Percentiles rank a stretch among this genome's conserved stretches.
Conservation (phyloP, 2,888 invertebrate species). For the Lottia gigantea region DNA sequence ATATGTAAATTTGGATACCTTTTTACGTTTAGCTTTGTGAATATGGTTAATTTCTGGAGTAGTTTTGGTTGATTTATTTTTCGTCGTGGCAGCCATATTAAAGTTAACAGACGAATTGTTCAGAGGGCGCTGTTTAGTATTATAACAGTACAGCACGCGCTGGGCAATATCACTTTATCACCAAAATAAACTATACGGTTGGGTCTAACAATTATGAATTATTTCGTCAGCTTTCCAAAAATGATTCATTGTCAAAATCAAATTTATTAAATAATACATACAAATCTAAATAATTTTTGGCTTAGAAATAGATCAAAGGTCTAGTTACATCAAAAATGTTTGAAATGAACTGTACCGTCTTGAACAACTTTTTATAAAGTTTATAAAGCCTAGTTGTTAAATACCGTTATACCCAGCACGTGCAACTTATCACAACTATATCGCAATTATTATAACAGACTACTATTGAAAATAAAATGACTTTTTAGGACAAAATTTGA, state of each 20-base stretch:
- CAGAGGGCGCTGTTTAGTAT: slow-evolving; percentile 16
- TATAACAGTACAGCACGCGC: slow-evolving; percentile 8
- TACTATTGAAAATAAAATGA: too few relatives aligned
- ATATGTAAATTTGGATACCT: not conserved
- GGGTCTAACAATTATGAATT: too few relatives aligned
- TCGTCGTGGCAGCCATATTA: slow-evolving; percentile 16
- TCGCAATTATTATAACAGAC: too few relatives aligned
- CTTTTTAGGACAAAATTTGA: too few relatives aligned
- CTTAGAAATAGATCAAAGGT: too few relatives aligned
- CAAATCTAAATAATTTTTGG: too few relatives aligned
- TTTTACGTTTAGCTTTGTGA: not conserved
- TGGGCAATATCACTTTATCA: not conserved
- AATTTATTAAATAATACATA: too few relatives aligned
- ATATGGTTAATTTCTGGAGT: not conserved
- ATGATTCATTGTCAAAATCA: too few relatives aligned
- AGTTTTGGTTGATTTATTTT: slow-evolving; percentile 7
- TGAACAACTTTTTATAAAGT: not conserved
- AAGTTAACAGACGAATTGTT: slow-evolving; percentile 13
- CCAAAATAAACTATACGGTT: too few relatives aligned
- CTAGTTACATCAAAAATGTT: too few relatives aligned
- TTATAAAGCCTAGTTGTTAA: slow-evolving; percentile 9
- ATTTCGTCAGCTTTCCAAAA: too few relatives aligned
- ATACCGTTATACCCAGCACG: slow-evolving; percentile 4
- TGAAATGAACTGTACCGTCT: too few relatives aligned
- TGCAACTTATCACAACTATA: not conserved